Evolutionary conservation across 2,797 vertebrate species (phyloP).

Genomic region (Poeciliopsis gracilis): DNA sequence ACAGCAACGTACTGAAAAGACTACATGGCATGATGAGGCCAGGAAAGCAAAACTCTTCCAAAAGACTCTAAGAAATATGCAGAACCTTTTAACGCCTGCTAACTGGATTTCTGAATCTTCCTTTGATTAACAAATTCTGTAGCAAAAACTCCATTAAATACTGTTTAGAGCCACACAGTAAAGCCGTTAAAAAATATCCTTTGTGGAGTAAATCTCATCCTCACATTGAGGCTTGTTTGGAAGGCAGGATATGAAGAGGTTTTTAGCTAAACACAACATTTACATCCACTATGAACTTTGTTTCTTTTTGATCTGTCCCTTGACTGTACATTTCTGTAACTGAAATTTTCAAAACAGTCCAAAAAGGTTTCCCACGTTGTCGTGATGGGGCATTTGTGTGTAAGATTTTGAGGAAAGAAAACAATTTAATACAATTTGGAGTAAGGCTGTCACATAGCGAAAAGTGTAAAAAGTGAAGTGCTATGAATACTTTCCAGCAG

Average conservation of each 20-base stretch:
- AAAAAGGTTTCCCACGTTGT: too few species aligned
- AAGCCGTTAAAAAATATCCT: neutral
- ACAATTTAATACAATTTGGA: too few species aligned
- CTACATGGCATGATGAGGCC: slow-evolving; percentile 3
- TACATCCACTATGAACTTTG: neutral
- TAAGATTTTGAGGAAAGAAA: too few species aligned
- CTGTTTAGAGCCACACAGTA: neutral
- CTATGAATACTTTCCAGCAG: too few species aligned
- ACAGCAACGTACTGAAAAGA: slow-evolving; percentile 5
- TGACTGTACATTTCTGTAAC: neutral
- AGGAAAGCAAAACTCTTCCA: slow-evolving; percentile 1
- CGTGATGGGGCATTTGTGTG: too few species aligned
- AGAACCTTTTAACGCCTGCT: neutral
- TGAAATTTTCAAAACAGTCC: too few species aligned
- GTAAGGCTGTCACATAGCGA: too few species aligned
- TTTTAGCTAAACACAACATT: neutral
- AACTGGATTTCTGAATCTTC: neutral
- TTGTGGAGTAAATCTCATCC: neutral
- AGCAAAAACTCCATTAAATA: neutral
- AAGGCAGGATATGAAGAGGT: neutral
- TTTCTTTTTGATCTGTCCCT: neutral
- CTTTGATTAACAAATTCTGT: neutral
- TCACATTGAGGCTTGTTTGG: neutral
- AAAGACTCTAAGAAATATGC: neutral
- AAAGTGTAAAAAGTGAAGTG: too few species aligned